Evolutionary conservation across 2,797 vertebrate species (phyloP).

Genomic region (Gymnopithys bicolor): DNA sequence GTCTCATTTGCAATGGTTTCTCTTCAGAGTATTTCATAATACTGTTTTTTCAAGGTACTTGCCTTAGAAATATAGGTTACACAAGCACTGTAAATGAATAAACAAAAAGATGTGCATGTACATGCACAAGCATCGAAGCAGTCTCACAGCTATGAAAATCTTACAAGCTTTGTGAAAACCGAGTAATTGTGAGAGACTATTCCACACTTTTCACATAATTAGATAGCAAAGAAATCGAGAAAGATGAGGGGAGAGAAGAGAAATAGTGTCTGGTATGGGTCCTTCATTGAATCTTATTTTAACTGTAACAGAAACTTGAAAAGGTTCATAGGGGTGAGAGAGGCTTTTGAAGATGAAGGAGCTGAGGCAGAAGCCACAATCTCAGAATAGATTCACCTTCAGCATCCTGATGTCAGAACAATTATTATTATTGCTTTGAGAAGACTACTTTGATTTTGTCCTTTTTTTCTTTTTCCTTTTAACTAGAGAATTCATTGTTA

Average conservation of each 20-base stretch:
- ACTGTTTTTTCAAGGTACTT: not conserved
- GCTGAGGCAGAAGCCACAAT: not conserved
- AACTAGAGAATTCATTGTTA: not conserved
- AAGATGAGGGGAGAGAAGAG: not conserved
- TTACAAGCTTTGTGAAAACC: not conserved
- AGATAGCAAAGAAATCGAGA: not conserved
- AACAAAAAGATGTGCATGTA: not conserved
- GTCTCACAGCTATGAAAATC: not conserved
- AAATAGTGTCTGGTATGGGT: not conserved
- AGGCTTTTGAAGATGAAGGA: not conserved
- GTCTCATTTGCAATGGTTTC: constrained; percentile 22
- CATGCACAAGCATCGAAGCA: rapidly evolving
- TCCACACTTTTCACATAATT: not conserved
- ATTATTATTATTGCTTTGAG: not conserved
- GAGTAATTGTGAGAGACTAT: not conserved
- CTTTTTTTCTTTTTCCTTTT: not conserved
- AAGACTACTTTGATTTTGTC: not conserved
- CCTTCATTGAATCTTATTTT: not conserved
- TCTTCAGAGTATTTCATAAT: constrained; percentile 43
- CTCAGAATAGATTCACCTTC: not conserved
- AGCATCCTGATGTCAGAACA: not conserved
- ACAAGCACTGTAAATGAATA: not conserved
- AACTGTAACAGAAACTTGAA: not conserved
- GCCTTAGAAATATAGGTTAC: constrained; percentile 3
- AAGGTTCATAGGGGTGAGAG: not conserved